phyloP scores from a whole-genome alignment of 2,113 vertebrate genomes.

The Eleginops maclovinus region DNA sequence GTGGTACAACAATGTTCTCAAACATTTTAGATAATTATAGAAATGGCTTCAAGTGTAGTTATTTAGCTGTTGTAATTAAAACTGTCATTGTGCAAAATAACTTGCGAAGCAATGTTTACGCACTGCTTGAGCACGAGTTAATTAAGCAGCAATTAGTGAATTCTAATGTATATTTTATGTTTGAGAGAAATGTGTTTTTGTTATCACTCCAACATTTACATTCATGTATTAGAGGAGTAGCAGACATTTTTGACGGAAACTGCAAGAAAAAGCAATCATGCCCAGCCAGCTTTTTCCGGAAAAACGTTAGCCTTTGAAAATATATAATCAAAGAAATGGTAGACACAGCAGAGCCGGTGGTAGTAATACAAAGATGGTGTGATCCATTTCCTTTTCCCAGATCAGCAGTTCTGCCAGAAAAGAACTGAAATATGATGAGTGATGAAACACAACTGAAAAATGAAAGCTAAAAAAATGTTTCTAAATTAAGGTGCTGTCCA shows the following conservation, averaged over 20 bases:
- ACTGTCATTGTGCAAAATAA: not conserved
- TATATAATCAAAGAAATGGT: not conserved
- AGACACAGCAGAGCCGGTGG: not conserved
- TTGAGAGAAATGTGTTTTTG: not conserved
- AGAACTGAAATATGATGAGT: constrained; percentile 11
- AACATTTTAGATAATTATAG: not conserved
- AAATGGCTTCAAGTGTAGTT: not conserved
- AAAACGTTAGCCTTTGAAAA: constrained; percentile 1
- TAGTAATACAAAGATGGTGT: not conserved
- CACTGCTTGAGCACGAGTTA: not conserved
- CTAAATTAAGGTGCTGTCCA: not conserved
- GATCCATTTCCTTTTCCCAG: constrained; percentile 8
- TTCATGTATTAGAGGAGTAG: not conserved
- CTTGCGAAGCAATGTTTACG: constrained; percentile 6
- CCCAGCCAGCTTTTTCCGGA: not conserved
- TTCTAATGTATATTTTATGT: not conserved
- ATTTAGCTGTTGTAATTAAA: constrained; percentile 9
- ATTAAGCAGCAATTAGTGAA: constrained; percentile 16
- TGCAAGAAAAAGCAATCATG: constrained; percentile 4
- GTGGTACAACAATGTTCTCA: not conserved
- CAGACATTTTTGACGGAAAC: not conserved
- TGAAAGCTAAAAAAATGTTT: not conserved
- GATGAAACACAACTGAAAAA: not conserved
- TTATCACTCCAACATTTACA: not conserved
- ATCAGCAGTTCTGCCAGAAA: constrained; percentile 24